Base-by-base conservation (phyloP, 2,113 vertebrate genomes). In the Dasyornis broadbenti region DNA sequence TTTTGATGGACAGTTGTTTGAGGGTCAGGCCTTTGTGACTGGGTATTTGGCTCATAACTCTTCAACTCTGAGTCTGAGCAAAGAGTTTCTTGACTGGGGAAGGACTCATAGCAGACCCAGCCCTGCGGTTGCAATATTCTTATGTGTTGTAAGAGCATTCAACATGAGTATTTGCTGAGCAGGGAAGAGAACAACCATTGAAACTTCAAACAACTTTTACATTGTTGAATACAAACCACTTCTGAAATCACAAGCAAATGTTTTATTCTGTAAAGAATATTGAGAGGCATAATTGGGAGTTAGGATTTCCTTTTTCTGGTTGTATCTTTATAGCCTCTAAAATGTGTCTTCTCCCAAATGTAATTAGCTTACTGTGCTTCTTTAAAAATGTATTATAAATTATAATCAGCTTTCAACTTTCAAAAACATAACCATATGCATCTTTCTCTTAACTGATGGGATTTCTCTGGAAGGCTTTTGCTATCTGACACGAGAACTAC, bases 171-270 rank as follows among this genome's bases (percentile, higher is more conserved):
- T 84, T 85, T 81, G 57, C 40, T 90, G 78, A 81, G 47, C 49
- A 81, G 37, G 23, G 61, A 81, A 86, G 84, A 83, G 89, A 92
- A 16, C 66, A 96, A 85, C 95, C 93, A 47, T 82, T 97, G 96
- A 97, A 98, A 98, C 86, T 76, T 82, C 92, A 97, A 98, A 96
- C 95, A 91, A 64, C 82, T 94, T 97, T 98, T 96, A 94, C 97
- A 87, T 94, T 98, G 92, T 97, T 97, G 89, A 97, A 85, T 70
- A 93, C 71, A 71, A 96, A 93, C 94, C 68, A 70, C 89, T 96
- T 88, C 95, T 97, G 79, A 98, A 98, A 99, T 98, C 75, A 98
- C 98, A 98, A 98, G 89, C 98, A 98, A 98, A 98, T 98, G 97
- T 98, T 97, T 97, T 96, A 28, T 96, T 97, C 95, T 96, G 90